These are phyloP conservation scores for Ariopsis seemanni DNA, from an alignment of 2,113 vertebrate genomes.

Conservation along the genomic window DNA sequence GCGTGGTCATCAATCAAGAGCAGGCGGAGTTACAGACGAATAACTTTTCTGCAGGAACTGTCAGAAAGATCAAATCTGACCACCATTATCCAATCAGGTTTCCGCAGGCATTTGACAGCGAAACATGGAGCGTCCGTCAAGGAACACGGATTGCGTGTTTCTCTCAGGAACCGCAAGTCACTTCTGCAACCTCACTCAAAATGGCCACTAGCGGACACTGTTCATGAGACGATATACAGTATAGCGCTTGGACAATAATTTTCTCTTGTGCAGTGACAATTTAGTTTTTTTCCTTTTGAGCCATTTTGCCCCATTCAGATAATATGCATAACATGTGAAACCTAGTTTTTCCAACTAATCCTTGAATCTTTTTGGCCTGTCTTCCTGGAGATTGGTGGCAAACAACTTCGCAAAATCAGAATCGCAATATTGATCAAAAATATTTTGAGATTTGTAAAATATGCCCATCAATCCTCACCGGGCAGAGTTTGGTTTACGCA, in stretches of 20 bases:
- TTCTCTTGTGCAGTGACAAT: not conserved
- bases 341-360: no score
- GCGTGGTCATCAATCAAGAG: not conserved
- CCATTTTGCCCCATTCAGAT: not conserved
- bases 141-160: no score
- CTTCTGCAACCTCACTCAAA: not conserved
- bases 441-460: no score
- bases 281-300: not conserved
- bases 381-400: no score
- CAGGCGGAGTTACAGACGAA: not conserved
- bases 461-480: no score
- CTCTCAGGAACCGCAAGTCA: not conserved
- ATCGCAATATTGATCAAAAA: no score
- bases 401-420: no score
- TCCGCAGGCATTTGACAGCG: not conserved
- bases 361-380: no score
- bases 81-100: not conserved
- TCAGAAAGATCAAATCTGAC: not conserved
- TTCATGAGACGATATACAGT: no score
- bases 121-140: not conserved
- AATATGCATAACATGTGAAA: not conserved
- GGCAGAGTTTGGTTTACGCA: no score
- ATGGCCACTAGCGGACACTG: not conserved
- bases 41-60: not conserved
- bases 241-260: not conserved